Conservation (phyloP, 2,797 vertebrate genomes). For the Rhodeus uyekii region DNA sequence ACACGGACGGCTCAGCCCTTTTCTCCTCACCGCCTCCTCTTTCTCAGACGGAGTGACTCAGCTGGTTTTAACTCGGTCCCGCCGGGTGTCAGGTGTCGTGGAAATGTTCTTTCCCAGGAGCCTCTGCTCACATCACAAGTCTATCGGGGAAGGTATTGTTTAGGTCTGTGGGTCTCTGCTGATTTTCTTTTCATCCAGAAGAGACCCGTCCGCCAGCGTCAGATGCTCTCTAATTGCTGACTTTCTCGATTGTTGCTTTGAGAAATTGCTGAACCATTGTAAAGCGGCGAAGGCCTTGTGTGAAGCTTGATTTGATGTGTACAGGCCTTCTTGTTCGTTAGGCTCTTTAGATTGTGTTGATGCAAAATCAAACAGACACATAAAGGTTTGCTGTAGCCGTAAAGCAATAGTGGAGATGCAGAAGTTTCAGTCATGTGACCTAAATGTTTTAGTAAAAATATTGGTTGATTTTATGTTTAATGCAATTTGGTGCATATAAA, state of each 20-base stretch:
- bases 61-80: slow-evolving; percentile 19
- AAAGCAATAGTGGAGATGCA: background rate
- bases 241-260: background rate
- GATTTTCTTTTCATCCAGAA: slow-evolving; percentile 13
- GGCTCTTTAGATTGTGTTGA: background rate
- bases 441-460: background rate
- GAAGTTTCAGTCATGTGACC: fast-evolving
- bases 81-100: slow-evolving; percentile 39
- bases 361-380: background rate
- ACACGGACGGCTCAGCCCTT: background rate
- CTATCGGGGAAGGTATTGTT: slow-evolving; percentile 1
- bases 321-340: background rate
- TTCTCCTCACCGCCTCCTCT: slow-evolving; percentile 45
- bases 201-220: background rate
- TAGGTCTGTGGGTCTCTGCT: slow-evolving; percentile 15
- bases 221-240: background rate
- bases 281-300: background rate
- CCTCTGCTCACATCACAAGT: background rate
- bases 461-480: background rate
- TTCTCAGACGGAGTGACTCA: slow-evolving; percentile 46
- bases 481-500: background rate
- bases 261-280: background rate
- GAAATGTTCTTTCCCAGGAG: slow-evolving; percentile 37
- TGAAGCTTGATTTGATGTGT: background rate
- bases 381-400: background rate